Conservation (phyloP, 2,888 invertebrate species). For the Girardia tigrina region DNA sequence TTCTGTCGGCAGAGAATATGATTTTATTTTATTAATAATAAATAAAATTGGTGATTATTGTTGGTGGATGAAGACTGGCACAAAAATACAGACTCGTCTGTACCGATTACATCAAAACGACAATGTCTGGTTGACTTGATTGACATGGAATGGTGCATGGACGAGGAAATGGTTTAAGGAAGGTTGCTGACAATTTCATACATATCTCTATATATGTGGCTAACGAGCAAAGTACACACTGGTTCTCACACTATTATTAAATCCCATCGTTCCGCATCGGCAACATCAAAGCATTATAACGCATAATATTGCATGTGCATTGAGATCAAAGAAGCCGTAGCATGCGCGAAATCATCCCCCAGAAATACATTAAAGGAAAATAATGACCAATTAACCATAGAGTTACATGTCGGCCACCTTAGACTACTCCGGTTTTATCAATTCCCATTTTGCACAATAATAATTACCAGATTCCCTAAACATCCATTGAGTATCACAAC, state of each 20-base stretch:
- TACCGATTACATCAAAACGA: too few relatives aligned
- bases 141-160: neutral
- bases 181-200: neutral
- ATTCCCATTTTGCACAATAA: too few relatives aligned
- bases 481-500: too few relatives aligned
- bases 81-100: too few relatives aligned
- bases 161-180: neutral
- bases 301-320: neutral
- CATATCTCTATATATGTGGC: too few relatives aligned
- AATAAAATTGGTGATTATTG: too few relatives aligned
- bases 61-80: too few relatives aligned
- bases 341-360: neutral
- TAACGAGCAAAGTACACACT: neutral
- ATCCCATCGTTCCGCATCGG: neutral
- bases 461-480: too few relatives aligned
- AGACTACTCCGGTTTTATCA: too few relatives aligned
- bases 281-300: neutral
- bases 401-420: too few relatives aligned
- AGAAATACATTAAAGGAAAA: neutral
- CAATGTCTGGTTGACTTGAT: neutral
- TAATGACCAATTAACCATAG: neutral
- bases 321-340: neutral
- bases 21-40: too few relatives aligned
- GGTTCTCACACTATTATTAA: neutral
- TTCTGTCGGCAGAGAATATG: neutral